Percentiles rank a stretch among this genome's conserved stretches.
phyloP scores from a whole-genome alignment of 2,888 invertebrate species.

The Cheilosia scutellata region DNA sequence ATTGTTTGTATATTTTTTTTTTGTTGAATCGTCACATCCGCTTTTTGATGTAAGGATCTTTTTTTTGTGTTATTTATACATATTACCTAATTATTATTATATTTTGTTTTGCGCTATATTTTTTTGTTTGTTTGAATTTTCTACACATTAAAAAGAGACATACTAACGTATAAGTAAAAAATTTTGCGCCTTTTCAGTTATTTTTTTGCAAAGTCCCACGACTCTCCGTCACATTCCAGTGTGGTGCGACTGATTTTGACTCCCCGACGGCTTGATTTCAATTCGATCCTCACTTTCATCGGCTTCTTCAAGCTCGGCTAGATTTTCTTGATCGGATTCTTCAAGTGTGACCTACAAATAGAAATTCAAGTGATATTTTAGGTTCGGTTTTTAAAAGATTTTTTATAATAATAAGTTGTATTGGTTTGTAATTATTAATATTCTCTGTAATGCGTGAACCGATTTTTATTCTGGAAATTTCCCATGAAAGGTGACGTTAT shows the following conservation, averaged over 20 bases:
- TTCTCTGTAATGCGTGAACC: too few species aligned
- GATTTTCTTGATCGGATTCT: constrained; percentile 86
- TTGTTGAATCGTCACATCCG: constrained; percentile 46
- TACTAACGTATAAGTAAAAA: constrained; percentile 93
- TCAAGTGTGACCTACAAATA: constrained; percentile 90
- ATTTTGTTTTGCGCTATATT: constrained; percentile 69
- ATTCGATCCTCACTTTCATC: constrained; percentile 82
- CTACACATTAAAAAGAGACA: constrained; percentile 72
- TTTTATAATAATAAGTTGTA: too few species aligned
- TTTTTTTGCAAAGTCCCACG: constrained; percentile 94
- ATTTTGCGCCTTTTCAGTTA: constrained; percentile 94
- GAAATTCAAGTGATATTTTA: neutral
- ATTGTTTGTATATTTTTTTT: constrained; percentile 30
- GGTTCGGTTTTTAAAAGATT: too few species aligned
- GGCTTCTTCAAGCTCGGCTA: constrained; percentile 88
- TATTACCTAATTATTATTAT: constrained; percentile 58
- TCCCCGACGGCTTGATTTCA: constrained; percentile 83
- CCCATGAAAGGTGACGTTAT: too few species aligned
- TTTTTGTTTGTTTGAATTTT: constrained; percentile 69
- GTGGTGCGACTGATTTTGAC: constrained; percentile 86
- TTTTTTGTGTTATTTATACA: constrained; percentile 61
- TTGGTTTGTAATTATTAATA: too few species aligned
- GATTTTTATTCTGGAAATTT: too few species aligned
- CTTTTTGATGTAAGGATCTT: constrained; percentile 57
- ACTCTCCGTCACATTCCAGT: constrained; percentile 97